These are phyloP conservation scores for Lingula anatina DNA, from an alignment of 2,888 invertebrate genomes.

Conservation along the genomic window DNA sequence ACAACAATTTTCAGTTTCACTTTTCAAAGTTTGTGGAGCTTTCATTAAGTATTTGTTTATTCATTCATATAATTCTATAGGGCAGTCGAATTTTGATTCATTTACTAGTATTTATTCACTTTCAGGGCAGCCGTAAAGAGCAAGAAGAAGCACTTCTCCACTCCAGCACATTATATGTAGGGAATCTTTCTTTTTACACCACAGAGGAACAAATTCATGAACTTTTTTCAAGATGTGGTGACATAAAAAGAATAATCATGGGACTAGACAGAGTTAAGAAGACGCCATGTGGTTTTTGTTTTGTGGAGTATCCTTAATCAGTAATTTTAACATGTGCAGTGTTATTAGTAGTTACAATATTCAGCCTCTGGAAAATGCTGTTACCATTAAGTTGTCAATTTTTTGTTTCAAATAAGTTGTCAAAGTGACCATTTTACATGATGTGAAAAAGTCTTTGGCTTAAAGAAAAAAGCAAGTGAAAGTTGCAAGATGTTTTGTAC, in stretches of 20 bases:
- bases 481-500: too few relatives aligned
- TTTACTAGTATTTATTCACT: constrained; percentile 1
- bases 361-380: too few relatives aligned
- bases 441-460: too few relatives aligned
- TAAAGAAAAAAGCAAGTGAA: too few relatives aligned
- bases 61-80: background rate
- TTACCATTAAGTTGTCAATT: too few relatives aligned
- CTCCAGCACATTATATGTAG: constrained; percentile 82
- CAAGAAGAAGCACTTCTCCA: constrained; percentile 37
- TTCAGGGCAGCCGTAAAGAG: constrained; percentile 45
- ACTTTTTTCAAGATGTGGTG: constrained; percentile 91
- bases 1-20: too few relatives aligned
- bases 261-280: constrained; percentile 96
- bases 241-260: constrained; percentile 89
- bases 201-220: constrained; percentile 98
- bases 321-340: too few relatives aligned
- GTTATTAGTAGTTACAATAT: too few relatives aligned
- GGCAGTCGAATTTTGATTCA: background rate
- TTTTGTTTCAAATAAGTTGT: too few relatives aligned
- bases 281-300: constrained; percentile 99
- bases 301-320: constrained; percentile 77
- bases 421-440: too few relatives aligned
- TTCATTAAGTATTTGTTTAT: background rate
- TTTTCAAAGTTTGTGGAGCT: too few relatives aligned
- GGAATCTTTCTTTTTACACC: constrained; percentile 96